Evolutionary conservation across 2,888 invertebrate genomes (phyloP), one percentile per base, ranked within the genome.

Genomic region (Callyntrura sp.): DNA sequence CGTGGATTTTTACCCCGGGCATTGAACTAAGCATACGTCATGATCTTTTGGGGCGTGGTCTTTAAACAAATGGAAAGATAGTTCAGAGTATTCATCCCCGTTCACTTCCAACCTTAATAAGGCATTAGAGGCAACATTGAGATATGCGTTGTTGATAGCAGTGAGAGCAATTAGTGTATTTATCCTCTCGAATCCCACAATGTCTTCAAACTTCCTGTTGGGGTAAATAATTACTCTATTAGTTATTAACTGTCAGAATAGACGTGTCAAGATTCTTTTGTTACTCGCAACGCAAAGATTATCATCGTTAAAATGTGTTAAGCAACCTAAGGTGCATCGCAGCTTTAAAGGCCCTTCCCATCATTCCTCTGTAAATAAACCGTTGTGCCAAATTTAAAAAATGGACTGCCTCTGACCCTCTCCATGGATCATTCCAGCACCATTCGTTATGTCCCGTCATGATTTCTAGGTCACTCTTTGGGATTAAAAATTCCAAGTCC

Each of bases 41-140:
- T 51, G 95, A 94, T 99, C 98, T 93, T 97, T 96, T 0, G 99
- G 98, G 92, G 96, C 96, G 94, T 97, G 96, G 95, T 97, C 97
- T 45, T 97, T 97, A 94, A 99, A 99, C 93, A 99, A 97, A 94
- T 97, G 97, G 91, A 98, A 96, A 0, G 99, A 98, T 91, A 99
- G 95, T 93, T 97, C 96, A 94, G 97, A 97, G 94, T 97, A 99
- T 65, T 96, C 96, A 92, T 96, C 95, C 94, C 95, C 95, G 20
- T 96, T 94, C 4, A 97, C 96, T 95, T 99, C 98, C 51, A 99
- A 95, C 94, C 98, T 98, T 93, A 99, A 98, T 94, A 99, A 98
- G 0, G 99, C 99, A 94, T 97, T 97, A 0, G 99, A 99, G 94
- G 98, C 98, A 9, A 97, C 96, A 11, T 96, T 96, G 94, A 97